Evolutionary conservation across 2,888 invertebrate genomes (phyloP).

Genomic region (Dasysyrphus tricinctus): DNA sequence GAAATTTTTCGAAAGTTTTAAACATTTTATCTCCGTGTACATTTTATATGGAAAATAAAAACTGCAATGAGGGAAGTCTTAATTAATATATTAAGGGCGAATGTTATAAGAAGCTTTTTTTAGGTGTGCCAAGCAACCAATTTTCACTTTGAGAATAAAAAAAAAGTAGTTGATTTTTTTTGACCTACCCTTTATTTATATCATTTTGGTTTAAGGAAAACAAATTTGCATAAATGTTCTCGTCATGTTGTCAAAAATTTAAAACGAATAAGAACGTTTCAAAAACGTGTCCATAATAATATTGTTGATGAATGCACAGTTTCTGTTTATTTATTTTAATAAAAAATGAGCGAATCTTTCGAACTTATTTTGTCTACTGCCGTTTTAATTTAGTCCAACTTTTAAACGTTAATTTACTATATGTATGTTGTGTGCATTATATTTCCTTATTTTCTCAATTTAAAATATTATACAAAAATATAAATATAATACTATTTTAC

Average conservation of each 20-base stretch:
- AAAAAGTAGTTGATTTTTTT: background rate
- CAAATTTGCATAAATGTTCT: slow-evolving; percentile 1
- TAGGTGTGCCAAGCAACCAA: background rate
- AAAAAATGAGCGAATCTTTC: background rate
- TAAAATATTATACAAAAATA: slow-evolving; percentile 58
- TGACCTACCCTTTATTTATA: background rate
- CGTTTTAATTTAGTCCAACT: background rate
- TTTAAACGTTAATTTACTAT: slow-evolving; percentile 1
- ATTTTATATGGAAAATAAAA: background rate
- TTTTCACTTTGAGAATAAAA: background rate
- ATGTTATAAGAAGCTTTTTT: background rate
- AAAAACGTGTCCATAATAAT: background rate
- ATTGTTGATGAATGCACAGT: background rate
- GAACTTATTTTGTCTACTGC: background rate
- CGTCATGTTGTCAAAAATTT: slow-evolving; percentile 2
- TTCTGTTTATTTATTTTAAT: background rate
- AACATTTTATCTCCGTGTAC: too few species aligned
- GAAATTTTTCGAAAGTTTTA: too few species aligned
- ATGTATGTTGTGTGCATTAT: slow-evolving; percentile 11
- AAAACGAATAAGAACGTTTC: background rate
- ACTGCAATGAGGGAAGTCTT: background rate
- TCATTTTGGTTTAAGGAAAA: background rate
- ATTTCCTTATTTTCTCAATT: slow-evolving; percentile 11
- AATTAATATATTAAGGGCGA: background rate
- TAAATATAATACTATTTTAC: slow-evolving; percentile 35